Conservation (phyloP, 2,113 vertebrate genomes). For the Muntiacus muntjak region DNA sequence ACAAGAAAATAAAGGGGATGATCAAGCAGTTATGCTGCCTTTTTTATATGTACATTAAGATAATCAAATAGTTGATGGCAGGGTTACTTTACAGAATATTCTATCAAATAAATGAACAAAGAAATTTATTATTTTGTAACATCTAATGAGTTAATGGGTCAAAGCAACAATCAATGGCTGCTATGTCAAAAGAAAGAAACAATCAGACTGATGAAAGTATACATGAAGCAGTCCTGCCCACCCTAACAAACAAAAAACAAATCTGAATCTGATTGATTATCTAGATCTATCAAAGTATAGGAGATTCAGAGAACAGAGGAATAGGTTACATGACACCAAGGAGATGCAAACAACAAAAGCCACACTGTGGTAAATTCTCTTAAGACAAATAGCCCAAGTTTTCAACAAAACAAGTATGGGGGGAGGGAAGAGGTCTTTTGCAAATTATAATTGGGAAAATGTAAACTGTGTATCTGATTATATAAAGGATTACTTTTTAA, state of each 20-base stretch:
- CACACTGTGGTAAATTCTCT: not conserved
- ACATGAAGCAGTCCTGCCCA: not conserved
- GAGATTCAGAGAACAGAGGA: not conserved
- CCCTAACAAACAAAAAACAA: not conserved
- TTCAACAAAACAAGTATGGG: not conserved
- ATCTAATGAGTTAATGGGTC: not conserved
- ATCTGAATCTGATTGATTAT: not conserved
- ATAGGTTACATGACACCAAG: not conserved
- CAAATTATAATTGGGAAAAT: not conserved
- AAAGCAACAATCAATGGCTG: not conserved
- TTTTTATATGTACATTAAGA: not conserved
- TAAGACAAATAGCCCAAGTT: not conserved
- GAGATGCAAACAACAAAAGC: not conserved
- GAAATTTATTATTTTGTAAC: not conserved
- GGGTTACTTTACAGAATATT: not conserved
- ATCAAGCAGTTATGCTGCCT: not conserved
- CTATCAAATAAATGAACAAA: not conserved
- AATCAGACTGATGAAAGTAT: not conserved
- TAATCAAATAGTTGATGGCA: not conserved
- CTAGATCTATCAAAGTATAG: not conserved
- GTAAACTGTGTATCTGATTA: not conserved
- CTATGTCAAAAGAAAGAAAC: not conserved
- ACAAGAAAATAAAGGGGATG: conserved; percentile 3
- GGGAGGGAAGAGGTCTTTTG: not conserved
- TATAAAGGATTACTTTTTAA: not conserved